Conservation (phyloP, 2,113 vertebrate species). For the Nesogale talazaci region DNA sequence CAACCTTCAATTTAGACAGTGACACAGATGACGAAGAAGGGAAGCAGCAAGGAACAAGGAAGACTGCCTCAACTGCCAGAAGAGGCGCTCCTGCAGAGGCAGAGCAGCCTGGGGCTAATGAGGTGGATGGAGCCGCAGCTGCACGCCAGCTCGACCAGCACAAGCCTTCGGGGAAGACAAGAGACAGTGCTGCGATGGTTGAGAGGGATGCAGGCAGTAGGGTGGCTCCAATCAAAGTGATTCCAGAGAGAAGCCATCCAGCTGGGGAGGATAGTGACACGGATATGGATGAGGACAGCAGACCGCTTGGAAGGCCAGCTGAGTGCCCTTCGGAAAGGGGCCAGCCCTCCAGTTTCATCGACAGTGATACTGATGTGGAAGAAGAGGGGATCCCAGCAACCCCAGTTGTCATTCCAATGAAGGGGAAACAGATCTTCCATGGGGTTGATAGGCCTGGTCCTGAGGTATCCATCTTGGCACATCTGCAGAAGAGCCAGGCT, state of each 20-base stretch:
- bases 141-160: not conserved
- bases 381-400: conserved; percentile 25
- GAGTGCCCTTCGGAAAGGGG: not conserved
- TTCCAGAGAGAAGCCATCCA: not conserved
- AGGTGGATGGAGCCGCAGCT: not conserved
- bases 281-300: conserved; percentile 17
- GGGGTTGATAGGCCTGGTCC: not conserved
- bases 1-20: conserved; percentile 72
- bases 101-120: not conserved
- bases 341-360: not conserved
- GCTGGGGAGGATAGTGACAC: conserved; percentile 59
- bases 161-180: not conserved
- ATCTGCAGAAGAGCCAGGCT: not conserved
- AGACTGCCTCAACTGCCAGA: not conserved
- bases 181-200: not conserved
- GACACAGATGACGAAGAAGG: conserved; percentile 73
- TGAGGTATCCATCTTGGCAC: not conserved
- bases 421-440: not conserved
- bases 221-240: not conserved
- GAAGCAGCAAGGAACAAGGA: not conserved
- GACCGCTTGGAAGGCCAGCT: not conserved
- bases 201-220: not conserved
- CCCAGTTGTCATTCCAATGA: conserved; percentile 21
- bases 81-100: not conserved
- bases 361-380: conserved; percentile 66